Conservation (phyloP, 2,888 invertebrate species). For the Tachina lurida region DNA sequence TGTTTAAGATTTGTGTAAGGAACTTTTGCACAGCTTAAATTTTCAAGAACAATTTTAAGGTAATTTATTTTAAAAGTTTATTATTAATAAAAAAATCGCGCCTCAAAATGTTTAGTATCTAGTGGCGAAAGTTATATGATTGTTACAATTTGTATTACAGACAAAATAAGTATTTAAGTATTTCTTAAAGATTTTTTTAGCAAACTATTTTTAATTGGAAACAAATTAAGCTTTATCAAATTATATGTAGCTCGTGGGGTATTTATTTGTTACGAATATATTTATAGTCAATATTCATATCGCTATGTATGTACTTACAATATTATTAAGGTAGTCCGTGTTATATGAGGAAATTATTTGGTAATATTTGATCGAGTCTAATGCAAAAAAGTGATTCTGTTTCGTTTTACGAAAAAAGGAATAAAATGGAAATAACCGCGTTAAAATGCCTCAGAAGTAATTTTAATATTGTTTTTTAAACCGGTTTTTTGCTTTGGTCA, state of each 20-base stretch:
- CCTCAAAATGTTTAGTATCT: constrained; percentile 18
- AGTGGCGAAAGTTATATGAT: background rate
- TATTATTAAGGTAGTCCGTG: background rate
- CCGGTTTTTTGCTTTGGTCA: no score
- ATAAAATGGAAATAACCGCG: no score
- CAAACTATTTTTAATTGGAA: constrained; percentile 56
- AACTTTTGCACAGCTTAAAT: no score
- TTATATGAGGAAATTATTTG: background rate
- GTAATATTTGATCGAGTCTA: no score
- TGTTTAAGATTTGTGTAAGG: no score
- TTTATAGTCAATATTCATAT: constrained; percentile 51
- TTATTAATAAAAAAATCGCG: background rate
- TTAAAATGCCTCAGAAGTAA: no score
- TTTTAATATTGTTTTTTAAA: no score
- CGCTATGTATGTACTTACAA: constrained; percentile 41
- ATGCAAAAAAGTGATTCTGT: no score
- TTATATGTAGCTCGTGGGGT: constrained; percentile 48
- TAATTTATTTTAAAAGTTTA: no score
- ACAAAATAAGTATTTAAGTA: constrained; percentile 45
- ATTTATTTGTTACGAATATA: constrained; percentile 29
- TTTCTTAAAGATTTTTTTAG: constrained; percentile 41
- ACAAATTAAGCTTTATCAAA: constrained; percentile 68
- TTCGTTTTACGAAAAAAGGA: no score
- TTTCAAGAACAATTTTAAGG: no score
- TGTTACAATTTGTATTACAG: background rate